phyloP scores from a whole-genome alignment of 2,797 vertebrate genomes.

The Tolypeutes matacus region DNA sequence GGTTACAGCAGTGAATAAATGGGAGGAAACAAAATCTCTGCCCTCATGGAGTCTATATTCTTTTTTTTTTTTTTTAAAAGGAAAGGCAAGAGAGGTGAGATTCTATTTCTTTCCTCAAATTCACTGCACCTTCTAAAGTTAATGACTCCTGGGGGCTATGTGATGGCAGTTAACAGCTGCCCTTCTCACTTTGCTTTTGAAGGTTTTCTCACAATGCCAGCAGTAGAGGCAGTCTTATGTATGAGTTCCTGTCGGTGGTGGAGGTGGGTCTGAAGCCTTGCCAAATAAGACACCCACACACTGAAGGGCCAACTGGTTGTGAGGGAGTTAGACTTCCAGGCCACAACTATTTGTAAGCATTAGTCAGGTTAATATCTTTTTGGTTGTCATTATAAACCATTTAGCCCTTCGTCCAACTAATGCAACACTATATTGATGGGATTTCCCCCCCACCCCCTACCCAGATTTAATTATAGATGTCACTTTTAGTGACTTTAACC shows the following conservation, averaged over 20 bases:
- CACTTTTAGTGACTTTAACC: background rate
- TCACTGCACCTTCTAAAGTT: background rate
- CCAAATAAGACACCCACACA: background rate
- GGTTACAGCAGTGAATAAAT: background rate
- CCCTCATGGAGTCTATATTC: background rate
- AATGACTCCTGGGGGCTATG: background rate
- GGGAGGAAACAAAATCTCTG: background rate
- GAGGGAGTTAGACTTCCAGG: background rate
- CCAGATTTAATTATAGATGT: background rate
- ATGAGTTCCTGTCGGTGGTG: background rate
- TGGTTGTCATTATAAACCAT: background rate
- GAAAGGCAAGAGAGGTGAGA: background rate
- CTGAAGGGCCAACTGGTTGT: background rate
- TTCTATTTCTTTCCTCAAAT: background rate
- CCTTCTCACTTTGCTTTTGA: background rate
- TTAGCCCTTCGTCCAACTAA: background rate
- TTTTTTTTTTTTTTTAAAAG: constrained; percentile 4
- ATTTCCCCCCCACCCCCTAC: background rate
- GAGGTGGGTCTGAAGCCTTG: background rate
- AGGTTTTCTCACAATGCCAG: background rate
- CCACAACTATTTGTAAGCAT: background rate
- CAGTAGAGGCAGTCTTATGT: background rate
- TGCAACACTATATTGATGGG: background rate
- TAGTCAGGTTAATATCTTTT: background rate
- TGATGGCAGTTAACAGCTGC: background rate